A percentile compares a stretch with the other conserved stretches of the same genome.
These are phyloP conservation scores for Echinometra lucunter DNA, from an alignment of 53 echinoderm and acorn worm genomes.

Conservation along the genomic window DNA sequence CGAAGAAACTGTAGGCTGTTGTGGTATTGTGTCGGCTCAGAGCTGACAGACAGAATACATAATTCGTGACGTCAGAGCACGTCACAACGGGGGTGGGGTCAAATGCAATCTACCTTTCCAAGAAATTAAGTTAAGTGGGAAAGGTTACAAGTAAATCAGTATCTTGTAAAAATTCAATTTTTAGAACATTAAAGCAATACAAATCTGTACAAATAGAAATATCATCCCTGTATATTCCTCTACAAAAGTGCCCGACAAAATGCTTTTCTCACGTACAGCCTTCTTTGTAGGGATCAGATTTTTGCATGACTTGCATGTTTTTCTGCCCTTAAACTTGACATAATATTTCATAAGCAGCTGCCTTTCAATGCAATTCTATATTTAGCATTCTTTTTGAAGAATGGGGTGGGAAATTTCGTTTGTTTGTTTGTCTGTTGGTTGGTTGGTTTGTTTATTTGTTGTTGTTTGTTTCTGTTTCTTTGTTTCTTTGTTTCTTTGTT, in stretches of 20 bases:
- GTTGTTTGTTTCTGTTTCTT: no score
- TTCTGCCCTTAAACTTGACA: not conserved
- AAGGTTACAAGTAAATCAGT: no score
- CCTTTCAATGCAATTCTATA: not conserved
- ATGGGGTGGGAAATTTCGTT: no score
- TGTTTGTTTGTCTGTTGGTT: no score
- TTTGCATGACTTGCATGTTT: not conserved
- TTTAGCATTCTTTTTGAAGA: not conserved
- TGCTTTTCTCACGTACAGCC: not conserved
- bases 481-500: no score
- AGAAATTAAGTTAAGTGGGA: no score
- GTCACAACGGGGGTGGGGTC: slow-evolving; percentile 25
- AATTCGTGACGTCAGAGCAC: slow-evolving; percentile 23
- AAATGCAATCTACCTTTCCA: not conserved
- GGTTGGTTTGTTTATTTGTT: no score
- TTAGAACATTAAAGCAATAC: not conserved
- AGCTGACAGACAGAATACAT: not conserved
- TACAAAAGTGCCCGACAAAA: not conserved
- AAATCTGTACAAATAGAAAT: not conserved
- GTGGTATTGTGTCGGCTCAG: not conserved
- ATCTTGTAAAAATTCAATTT: not conserved
- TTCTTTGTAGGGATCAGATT: no score
- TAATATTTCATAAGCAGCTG: not conserved
- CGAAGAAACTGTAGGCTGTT: not conserved
- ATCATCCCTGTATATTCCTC: not conserved